These are phyloP conservation scores for Danaus chrysippus DNA, from an alignment of 2,888 invertebrate genomes.

Conservation along the genomic window DNA sequence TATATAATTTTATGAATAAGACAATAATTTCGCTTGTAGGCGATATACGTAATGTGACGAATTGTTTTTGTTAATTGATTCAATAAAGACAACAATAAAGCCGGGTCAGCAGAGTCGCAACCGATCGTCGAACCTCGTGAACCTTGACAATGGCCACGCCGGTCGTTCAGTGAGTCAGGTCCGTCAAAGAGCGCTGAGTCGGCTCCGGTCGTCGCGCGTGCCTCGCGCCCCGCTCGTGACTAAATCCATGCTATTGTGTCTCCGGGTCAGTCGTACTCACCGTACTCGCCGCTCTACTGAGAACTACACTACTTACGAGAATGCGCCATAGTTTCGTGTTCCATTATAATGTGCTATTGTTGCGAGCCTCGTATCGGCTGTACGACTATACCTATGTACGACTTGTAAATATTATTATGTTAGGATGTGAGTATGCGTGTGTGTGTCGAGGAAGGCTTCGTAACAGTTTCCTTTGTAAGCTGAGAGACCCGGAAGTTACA, in stretches of 20 bases:
- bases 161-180: slow-evolving; percentile 29
- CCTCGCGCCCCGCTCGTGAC: slow-evolving; percentile 27
- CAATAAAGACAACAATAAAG: not conserved
- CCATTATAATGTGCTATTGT: slow-evolving; percentile 7
- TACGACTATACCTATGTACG: no score
- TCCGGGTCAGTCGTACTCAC: slow-evolving; percentile 22
- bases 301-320: slow-evolving; percentile 20
- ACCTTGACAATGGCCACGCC: slow-evolving; percentile 47
- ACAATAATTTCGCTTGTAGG: no score
- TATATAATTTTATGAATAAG: no score
- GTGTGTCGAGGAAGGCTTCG: not conserved
- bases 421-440: not conserved
- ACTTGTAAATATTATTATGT: slow-evolving; percentile 2
- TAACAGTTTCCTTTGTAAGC: not conserved
- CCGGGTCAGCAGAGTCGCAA: slow-evolving; percentile 14
- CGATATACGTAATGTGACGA: not conserved
- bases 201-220: slow-evolving; percentile 21
- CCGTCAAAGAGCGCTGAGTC: slow-evolving; percentile 28
- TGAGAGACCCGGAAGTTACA: no score
- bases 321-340: slow-evolving; percentile 24
- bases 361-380: not conserved
- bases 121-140: slow-evolving; percentile 25
- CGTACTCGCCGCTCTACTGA: slow-evolving; percentile 11
- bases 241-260: slow-evolving; percentile 14
- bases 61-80: not conserved